Conservation (phyloP, 2,797 vertebrate species). For the Columba guinea region DNA sequence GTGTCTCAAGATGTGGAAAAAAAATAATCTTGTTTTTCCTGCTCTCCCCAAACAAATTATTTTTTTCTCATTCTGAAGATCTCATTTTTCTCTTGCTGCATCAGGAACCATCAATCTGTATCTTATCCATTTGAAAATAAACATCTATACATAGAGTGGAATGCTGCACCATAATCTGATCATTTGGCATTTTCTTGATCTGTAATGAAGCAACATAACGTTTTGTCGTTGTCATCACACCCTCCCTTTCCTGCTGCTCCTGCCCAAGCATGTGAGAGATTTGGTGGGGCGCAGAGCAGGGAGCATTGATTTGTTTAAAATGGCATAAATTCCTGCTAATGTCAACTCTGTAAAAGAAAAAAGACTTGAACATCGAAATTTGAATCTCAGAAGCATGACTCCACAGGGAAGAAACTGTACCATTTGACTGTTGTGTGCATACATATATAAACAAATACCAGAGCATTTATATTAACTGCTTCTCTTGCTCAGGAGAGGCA, state of each 20-base stretch:
- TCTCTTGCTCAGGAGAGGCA: conserved; percentile 78
- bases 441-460: neutral
- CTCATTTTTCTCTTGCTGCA: neutral
- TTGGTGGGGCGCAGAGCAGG: neutral
- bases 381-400: neutral
- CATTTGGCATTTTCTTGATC: neutral
- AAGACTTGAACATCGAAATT: neutral
- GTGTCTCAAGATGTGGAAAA: neutral
- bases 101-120: neutral
- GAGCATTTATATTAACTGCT: conserved; percentile 1
- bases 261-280: neutral
- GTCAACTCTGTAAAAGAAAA: neutral
- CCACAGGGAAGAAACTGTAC: neutral
- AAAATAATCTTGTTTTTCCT: neutral
- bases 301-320: neutral
- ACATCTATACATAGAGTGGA: neutral
- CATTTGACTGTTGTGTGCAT: conserved; percentile 15
- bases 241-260: neutral
- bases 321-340: neutral
- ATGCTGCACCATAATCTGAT: neutral
- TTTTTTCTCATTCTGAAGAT: neutral
- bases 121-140: conserved; percentile 12
- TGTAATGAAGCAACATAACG: neutral
- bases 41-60: neutral
- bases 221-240: conserved; percentile 18